Base-by-base conservation (phyloP, 2,797 vertebrate genomes). In the Emydoidea blandingii region DNA sequence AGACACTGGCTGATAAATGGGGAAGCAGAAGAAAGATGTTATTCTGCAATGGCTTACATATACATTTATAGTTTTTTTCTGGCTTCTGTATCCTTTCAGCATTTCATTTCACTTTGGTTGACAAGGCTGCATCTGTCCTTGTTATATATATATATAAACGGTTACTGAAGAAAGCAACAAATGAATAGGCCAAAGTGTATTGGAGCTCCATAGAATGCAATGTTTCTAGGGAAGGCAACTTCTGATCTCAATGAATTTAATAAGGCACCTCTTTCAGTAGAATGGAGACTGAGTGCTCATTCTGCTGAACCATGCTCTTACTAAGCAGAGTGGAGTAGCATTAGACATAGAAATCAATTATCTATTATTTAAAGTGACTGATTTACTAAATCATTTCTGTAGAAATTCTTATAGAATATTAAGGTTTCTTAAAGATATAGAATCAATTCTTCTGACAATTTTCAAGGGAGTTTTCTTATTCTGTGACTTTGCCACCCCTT, bases 331-430 rank as follows among this genome's bases (percentile, higher is more conserved):
- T 37, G 47, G 21, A 88, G 47, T 68, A 87, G 4, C 11, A 89
- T 86, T 96, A 88, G 89, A 54, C 4, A 76, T 83, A 95, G 4
- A 84, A 90, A 94, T 91, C 34, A 90, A 29, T 78, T 87, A 2
- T 3, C 41, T 86, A 49, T 79, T 95, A 82, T 87, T 90, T 88
- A 96, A 94, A 95, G 59, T 79, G 57, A 57, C 76, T 90, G 44
- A 89, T 62, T 65, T 50, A 86, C 19, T 87, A 41, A 92, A 90
- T 93, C 47, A 89, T 52, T 34, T 86, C 25, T 86, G 41, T n/a
- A 83, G 89, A 50, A 49, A 19, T 79, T 68, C 57, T 79, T 29
- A 79, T 91, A 74, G 2, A 94, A 57, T 21, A 79, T 88, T 94
- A 6, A 11, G 52, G 2, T 21, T 91, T 92, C 57, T 87, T 65